Evolutionary conservation across 2,113 vertebrate genomes (phyloP).

Genomic region (Anoura caudifer): DNA sequence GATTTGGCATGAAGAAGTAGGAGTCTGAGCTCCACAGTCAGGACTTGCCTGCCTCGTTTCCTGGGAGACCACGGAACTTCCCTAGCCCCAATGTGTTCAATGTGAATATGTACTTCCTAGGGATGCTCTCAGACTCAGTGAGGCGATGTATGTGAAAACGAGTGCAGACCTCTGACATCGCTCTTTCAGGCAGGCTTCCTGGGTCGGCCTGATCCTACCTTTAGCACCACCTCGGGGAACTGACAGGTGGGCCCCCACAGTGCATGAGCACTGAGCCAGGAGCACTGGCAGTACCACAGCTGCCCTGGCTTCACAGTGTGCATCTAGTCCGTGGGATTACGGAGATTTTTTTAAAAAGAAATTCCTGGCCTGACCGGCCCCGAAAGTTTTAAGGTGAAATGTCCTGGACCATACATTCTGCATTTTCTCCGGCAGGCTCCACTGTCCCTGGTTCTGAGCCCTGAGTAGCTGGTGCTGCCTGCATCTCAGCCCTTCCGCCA

Average conservation of each 20-base stretch:
- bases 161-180: accelerated
- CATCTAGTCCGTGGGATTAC: background rate
- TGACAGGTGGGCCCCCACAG: accelerated
- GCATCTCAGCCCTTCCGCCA: background rate
- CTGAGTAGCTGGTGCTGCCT: accelerated
- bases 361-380: background rate
- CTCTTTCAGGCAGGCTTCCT: background rate
- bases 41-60: background rate
- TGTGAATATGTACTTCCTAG: accelerated
- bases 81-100: no score
- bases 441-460: accelerated
- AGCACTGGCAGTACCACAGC: accelerated
- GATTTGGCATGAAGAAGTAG: background rate
- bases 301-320: accelerated
- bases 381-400: background rate
- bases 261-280: no score
- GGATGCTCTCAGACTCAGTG: background rate
- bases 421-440: accelerated
- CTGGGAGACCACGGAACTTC: background rate
- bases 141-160: background rate
- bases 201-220: background rate
- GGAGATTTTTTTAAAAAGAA: background rate
- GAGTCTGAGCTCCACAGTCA: background rate
- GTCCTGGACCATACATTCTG: background rate
- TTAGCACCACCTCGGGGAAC: accelerated